A percentile compares a stretch with the other conserved stretches of the same genome.
Evolutionary conservation across 2,113 vertebrate species (phyloP).

Genomic region (Caranx melampygus): DNA sequence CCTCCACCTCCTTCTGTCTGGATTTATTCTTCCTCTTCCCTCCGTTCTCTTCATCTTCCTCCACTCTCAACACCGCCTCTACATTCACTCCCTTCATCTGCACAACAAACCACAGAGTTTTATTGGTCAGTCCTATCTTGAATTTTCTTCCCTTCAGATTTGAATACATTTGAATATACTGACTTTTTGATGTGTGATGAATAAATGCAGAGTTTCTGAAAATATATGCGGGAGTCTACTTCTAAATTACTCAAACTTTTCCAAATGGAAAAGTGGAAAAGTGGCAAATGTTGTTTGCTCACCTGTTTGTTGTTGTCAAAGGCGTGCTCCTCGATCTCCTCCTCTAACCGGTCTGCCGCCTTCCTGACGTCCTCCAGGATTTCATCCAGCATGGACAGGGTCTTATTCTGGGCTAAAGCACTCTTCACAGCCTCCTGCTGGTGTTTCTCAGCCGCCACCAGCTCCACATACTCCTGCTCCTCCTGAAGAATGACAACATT

Average conservation of each 20-base stretch:
- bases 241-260: not conserved
- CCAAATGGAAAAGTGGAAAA: not conserved
- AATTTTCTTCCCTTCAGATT: not conserved
- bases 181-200: not conserved
- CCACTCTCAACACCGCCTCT: conserved; percentile 94
- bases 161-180: not conserved
- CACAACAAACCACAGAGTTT: not conserved
- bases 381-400: conserved; percentile 94
- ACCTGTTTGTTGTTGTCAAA: conserved; percentile 98
- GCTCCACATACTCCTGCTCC: conserved; percentile 95
- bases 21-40: conserved; percentile 91
- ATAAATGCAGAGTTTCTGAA: not conserved
- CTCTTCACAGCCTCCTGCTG: conserved; percentile 92
- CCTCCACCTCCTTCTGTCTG: conserved; percentile 85
- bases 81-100: conserved; percentile 97
- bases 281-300: conserved; percentile 29
- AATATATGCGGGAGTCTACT: not conserved
- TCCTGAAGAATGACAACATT: conserved; percentile 82
- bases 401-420: conserved; percentile 91
- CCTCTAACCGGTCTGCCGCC: conserved; percentile 95
- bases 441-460: conserved; percentile 96
- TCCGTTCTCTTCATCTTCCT: conserved; percentile 91
- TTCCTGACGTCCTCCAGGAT: conserved; percentile 95
- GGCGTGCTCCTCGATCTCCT: conserved; percentile 95
- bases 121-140: not conserved